These are phyloP conservation scores for Adela reaumurella DNA, from an alignment of 2,888 invertebrate species.

Conservation along the genomic window DNA sequence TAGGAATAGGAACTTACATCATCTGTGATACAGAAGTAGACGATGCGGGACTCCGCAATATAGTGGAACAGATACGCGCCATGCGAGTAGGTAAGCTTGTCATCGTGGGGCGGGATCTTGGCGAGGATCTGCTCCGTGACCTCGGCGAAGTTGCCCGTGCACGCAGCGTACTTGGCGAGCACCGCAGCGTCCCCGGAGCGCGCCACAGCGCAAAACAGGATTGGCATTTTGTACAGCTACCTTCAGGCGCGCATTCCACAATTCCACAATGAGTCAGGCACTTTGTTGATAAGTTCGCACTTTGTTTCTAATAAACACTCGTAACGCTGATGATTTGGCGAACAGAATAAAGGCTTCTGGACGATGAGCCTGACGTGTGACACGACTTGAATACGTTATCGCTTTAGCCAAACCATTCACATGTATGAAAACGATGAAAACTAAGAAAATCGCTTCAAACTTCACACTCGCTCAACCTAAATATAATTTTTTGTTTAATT, in stretches of 20 bases:
- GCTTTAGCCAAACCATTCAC: no score
- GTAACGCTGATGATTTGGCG: no score
- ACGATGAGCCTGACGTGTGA: no score
- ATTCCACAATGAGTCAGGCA: no score
- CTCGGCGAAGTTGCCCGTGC: conserved; percentile 92
- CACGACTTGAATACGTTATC: no score
- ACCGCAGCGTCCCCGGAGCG: conserved; percentile 69
- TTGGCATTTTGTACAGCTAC: conserved; percentile 65
- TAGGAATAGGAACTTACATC: conserved; percentile 61
- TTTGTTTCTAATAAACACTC: no score
- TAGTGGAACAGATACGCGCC: conserved; percentile 93
- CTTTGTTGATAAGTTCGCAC: no score
- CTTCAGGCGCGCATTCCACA: not conserved
- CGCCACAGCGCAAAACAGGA: conserved; percentile 86
- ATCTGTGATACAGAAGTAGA: conserved; percentile 94
- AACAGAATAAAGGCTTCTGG: no score
- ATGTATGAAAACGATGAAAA: no score
- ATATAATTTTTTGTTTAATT: no score
- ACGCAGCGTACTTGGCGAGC: conserved; percentile 87
- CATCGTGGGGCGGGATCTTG: conserved; percentile 84
- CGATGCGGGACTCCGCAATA: conserved; percentile 78
- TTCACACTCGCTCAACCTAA: no score
- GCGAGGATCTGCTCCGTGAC: conserved; percentile 88
- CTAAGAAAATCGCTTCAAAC: no score
- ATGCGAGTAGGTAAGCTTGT: conserved; percentile 90